phyloP scores from a whole-genome alignment of 2,888 invertebrate genomes.

The Apamea sordens region DNA sequence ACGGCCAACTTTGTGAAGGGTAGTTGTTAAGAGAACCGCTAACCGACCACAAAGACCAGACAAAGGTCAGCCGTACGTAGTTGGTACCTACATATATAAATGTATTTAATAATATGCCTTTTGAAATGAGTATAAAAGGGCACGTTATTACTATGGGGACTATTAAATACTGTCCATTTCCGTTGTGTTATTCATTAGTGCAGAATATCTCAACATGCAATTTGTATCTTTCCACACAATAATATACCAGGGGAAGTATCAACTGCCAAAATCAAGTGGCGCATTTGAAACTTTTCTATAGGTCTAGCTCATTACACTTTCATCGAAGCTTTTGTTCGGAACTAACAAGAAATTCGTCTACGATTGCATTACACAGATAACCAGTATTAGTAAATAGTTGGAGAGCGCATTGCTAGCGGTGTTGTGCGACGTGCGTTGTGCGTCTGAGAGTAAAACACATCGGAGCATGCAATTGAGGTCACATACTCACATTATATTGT shows the following conservation, averaged over 20 bases:
- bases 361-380: constrained; percentile 22
- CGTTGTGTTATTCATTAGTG: background rate
- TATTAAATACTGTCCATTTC: constrained; percentile 4
- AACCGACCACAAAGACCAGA: background rate
- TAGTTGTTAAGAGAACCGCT: background rate
- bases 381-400: constrained; percentile 21
- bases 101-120: constrained; percentile 1
- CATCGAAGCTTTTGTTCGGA: background rate
- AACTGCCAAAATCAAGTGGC: background rate
- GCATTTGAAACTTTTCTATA: background rate
- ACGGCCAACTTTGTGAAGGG: background rate
- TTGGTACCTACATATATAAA: background rate
- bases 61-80: background rate
- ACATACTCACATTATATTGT: constrained; percentile 67
- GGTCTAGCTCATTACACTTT: background rate
- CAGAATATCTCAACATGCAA: background rate
- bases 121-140: background rate
- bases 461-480: constrained; percentile 72
- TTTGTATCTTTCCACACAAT: background rate
- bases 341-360: constrained; percentile 4
- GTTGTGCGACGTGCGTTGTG: constrained; percentile 39
- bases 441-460: constrained; percentile 55
- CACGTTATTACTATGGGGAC: background rate
- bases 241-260: background rate
- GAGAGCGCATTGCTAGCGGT: constrained; percentile 53